Percentiles rank a stretch among this genome's conserved stretches.
Conservation (phyloP, 2,113 vertebrate species). For the Dryoscopus gambensis region DNA sequence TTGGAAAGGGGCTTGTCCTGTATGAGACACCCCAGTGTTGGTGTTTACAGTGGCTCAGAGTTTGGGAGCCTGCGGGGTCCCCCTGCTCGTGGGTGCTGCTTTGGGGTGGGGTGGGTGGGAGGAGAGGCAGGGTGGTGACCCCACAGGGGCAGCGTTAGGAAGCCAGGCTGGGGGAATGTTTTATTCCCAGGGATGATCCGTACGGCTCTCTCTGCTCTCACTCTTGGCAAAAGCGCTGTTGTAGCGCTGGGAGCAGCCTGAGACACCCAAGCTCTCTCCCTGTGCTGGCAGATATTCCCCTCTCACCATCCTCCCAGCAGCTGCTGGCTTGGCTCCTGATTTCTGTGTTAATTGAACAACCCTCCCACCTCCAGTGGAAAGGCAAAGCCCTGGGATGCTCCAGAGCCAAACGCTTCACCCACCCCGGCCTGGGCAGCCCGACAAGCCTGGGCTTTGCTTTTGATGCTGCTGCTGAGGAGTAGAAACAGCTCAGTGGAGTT, state of each 20-base stretch:
- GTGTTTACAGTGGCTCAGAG: neutral
- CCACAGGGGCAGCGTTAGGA: neutral
- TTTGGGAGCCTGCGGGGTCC: neutral
- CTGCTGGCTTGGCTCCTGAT: neutral
- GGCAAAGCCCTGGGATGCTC: neutral
- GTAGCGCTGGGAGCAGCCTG: neutral
- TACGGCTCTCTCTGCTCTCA: fast-evolving
- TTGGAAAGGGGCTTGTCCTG: neutral
- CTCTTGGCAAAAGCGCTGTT: neutral
- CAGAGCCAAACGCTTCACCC: neutral
- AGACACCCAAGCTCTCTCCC: neutral
- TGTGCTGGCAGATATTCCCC: neutral
- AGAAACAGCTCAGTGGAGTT: neutral
- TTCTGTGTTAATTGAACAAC: neutral
- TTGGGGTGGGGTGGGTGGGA: neutral
- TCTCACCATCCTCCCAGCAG: neutral
- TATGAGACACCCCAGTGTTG: fast-evolving
- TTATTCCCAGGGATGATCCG: neutral
- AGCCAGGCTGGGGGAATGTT: neutral
- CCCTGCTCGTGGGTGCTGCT: neutral
- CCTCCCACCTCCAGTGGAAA: neutral
- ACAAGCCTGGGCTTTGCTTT: neutral
- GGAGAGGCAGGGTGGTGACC: neutral
- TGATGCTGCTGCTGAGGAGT: neutral
- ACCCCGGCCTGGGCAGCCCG: neutral